Evolutionary conservation across 2,888 invertebrate genomes (phyloP).

Genomic region (Apamea crenata): DNA sequence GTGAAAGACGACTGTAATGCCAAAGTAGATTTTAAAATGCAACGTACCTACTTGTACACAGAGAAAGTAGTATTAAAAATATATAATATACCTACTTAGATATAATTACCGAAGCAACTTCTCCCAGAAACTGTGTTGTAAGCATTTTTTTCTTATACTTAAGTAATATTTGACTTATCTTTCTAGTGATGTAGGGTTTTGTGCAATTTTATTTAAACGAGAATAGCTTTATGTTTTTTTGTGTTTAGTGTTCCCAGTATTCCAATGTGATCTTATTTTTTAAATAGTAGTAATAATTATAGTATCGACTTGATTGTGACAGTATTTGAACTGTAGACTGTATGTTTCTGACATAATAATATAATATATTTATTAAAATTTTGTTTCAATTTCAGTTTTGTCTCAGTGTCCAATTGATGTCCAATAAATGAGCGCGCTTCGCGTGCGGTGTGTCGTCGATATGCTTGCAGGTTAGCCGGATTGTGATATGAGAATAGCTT

Average conservation of each 20-base stretch:
- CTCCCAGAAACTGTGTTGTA: background rate
- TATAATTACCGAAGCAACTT: constrained; percentile 5
- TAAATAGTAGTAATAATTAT: constrained; percentile 9
- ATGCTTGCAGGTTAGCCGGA: too few species aligned
- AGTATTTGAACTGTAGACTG: background rate
- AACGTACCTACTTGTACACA: constrained; percentile 9
- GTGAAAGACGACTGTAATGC: background rate
- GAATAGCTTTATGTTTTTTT: background rate
- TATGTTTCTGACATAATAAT: constrained; percentile 11
- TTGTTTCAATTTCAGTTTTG: background rate
- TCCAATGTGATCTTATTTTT: constrained; percentile 40
- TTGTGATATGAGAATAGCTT: background rate
- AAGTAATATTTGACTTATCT: background rate
- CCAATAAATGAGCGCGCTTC: too few species aligned
- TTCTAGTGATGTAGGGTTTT: background rate
- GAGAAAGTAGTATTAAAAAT: background rate
- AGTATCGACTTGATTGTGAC: background rate
- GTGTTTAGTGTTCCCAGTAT: constrained; percentile 28
- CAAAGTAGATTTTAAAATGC: constrained; percentile 13
- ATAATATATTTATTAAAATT: constrained; percentile 19
- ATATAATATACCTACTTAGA: background rate
- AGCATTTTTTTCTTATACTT: background rate
- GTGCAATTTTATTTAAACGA: constrained; percentile 15
- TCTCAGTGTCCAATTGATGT: too few species aligned
- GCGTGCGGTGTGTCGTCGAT: too few species aligned